Evolutionary conservation across 1,140 invertebrate species (phyloP), one percentile per base, ranked within the genome.

Genomic region (Apis laboriosa): DNA sequence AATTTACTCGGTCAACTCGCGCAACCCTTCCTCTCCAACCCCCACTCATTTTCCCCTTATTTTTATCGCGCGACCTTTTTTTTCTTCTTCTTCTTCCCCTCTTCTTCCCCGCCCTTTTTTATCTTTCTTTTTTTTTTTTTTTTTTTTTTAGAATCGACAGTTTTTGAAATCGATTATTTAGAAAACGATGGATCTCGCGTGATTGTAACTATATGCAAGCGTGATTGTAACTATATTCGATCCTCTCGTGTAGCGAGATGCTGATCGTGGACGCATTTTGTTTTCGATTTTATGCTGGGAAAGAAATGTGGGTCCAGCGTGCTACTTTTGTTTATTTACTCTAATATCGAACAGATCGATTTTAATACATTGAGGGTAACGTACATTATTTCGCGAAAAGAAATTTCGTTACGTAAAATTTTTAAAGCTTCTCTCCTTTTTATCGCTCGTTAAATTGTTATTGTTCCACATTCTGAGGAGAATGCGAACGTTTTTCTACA

Each of bases 1-100:
- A 70, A 82, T 81, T 58, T 56, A 68, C 63, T 68, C 73, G 72
- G 63, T 66, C 70, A 56, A 81, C 61, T 34, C 34, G 49, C 63
- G 7, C 17, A 3, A 53, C 13, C n/a, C 34, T 24, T 83, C 86
- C 55, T 61, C 75, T 28, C 51, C 56, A 58, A 19, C 17, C 63
- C 11, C 70, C 34, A 58, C 56, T 49, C 51, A 15, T 75, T 82
- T 43, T 9, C 21, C n/a, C 58, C 12, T n/a, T 49, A 24, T 8
- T 56, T n/a, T 2, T 58, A 24, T 17, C 21, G 19, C 3, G 1
- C 67, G 49, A 34, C 63, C 70, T 74, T 77, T 74, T 60, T 56
- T 70, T 11, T 15, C 66, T 79, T 53, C 19, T 15, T 9, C 56
- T 75, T 43, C n/a, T 19, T 24, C 67, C 15, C 53, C 61, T 53